Evolutionary conservation across 2,888 invertebrate genomes (phyloP).

Genomic region (Electrophaes corylata): DNA sequence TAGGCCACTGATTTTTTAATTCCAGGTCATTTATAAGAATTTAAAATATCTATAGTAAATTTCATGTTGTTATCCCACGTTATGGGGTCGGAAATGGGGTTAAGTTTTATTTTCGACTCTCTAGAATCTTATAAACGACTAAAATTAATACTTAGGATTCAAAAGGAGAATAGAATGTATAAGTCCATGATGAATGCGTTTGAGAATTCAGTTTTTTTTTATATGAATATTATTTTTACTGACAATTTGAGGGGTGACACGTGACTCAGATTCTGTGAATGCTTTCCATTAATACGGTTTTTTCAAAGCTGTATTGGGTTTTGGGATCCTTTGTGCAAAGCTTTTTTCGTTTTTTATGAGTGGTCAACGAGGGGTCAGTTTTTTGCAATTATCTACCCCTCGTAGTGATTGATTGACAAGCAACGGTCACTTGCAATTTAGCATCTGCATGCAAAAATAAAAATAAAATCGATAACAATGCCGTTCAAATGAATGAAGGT

Average conservation of each 20-base stretch:
- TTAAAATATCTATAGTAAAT: no score
- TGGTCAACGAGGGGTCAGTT: constrained; percentile 83
- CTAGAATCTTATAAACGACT: no score
- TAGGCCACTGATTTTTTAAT: no score
- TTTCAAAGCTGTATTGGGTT: constrained; percentile 59
- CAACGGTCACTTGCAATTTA: constrained; percentile 77
- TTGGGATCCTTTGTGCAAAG: constrained; percentile 58
- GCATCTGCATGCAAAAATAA: constrained; percentile 58
- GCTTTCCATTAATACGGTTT: constrained; percentile 68
- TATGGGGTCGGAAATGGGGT: no score
- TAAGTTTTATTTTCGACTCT: no score
- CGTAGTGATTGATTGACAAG: constrained; percentile 76
- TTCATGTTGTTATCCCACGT: no score
- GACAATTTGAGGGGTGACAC: constrained; percentile 57
- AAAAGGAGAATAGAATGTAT: no score
- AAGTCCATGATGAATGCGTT: constrained; percentile 3
- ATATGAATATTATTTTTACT: constrained; percentile 54
- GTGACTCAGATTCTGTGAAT: constrained; percentile 60
- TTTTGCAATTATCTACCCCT: constrained; percentile 62
- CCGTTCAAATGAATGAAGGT: not conserved
- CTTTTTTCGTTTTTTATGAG: constrained; percentile 64
- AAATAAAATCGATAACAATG: constrained; percentile 35
- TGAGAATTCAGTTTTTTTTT: constrained; percentile 1
- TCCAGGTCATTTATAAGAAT: no score
- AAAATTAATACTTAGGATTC: no score